phyloP scores from a whole-genome alignment of 2,888 invertebrate species.

The Tenodera sinensis region DNA sequence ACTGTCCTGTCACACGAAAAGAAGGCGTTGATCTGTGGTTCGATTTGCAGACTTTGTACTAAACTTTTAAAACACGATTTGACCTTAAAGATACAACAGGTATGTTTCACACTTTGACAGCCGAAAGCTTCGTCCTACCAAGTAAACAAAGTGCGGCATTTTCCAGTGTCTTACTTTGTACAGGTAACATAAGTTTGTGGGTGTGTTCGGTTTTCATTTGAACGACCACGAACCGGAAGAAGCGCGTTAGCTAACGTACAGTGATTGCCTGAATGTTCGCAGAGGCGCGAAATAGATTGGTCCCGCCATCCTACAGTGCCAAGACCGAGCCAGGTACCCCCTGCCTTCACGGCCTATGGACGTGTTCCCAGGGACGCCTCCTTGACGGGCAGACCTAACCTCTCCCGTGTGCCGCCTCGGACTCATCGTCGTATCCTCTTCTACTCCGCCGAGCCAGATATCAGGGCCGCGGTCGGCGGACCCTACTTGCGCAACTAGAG shows the following conservation, averaged over 20 bases:
- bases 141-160: too few relatives aligned
- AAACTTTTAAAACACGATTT: too few relatives aligned
- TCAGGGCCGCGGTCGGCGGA: slow-evolving; percentile 50
- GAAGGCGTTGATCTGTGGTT: too few relatives aligned
- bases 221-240: background rate
- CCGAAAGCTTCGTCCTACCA: too few relatives aligned
- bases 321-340: slow-evolving; percentile 77
- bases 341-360: slow-evolving; percentile 82
- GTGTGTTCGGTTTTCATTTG: background rate
- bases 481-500: slow-evolving; percentile 30
- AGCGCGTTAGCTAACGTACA: background rate
- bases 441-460: slow-evolving; percentile 49
- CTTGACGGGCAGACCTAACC: slow-evolving; percentile 42
- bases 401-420: slow-evolving; percentile 51
- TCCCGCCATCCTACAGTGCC: slow-evolving; percentile 85
- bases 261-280: slow-evolving; percentile 47
- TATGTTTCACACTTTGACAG: too few relatives aligned
- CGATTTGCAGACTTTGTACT: too few relatives aligned
- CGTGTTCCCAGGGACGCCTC: slow-evolving; percentile 43
- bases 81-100: too few relatives aligned
- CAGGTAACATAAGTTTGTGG: too few relatives aligned
- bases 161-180: too few relatives aligned
- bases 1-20: too few relatives aligned
- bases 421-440: slow-evolving; percentile 57
- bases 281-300: slow-evolving; percentile 78